Evolutionary conservation across 2,888 invertebrate genomes (phyloP), one percentile per base, ranked within the genome.

Genomic region (Diarsia mendica): DNA sequence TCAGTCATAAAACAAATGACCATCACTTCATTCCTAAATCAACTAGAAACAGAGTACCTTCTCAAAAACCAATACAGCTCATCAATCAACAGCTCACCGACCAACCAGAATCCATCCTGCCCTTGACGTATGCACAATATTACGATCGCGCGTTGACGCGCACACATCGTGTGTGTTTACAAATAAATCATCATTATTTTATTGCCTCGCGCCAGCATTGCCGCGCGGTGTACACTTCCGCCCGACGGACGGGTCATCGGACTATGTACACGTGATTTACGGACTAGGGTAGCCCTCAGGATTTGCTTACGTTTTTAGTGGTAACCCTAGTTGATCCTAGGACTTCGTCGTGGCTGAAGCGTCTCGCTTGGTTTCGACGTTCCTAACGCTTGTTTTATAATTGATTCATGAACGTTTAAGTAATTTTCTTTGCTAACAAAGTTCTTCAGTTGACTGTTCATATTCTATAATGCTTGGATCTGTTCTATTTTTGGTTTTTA

Each of bases 111-210:
- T 84, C 84, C 85, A 81, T 48, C 73, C 28, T 64, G 53, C 64
- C 84, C 76, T 86, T 74, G 67, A 82, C 88, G 89, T 90, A 86
- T 91, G 72, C 84, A 78, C 89, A 90, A 91, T 94, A 94, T 94
- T 92, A 92, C 93, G 88, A 86, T 85, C 87, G 88, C 77, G 88
- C 94, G 95, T 91, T 94, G 95, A 95, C 95, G 93, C 89, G 90
- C 90, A 89, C 91, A 81, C 91, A 90, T 87, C 90, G 89, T 88
- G 90, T 91, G 89, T 96, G 96, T 96, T 96, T 96, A 96, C 96
- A 96, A 96, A 96, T 96, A 96, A 95, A 95, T 96, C 96, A 95
- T 95, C 94, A 93, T 95, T 94, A 94, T 94, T 95, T 93, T 93
- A 93, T 93, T 93, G 90, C 92, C 83, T 87, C 82, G 89, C 89